Evolutionary conservation across 2,113 vertebrate species (phyloP).

Genomic region (Burhinus bistriatus): DNA sequence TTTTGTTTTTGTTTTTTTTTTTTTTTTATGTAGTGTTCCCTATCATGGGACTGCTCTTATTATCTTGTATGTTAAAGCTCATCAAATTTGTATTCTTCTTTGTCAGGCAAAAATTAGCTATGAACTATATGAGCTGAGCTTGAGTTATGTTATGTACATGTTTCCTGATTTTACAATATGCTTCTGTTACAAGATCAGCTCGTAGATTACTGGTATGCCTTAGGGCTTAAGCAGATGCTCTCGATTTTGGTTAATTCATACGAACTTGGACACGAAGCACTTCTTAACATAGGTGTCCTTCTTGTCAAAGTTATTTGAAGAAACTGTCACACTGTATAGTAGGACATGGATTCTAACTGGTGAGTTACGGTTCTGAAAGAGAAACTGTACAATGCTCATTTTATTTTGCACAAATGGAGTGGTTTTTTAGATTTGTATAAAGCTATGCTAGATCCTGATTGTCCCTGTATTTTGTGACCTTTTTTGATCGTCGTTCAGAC

Average conservation of each 20-base stretch:
- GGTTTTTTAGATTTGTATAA: background rate
- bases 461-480: background rate
- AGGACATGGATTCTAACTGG: background rate
- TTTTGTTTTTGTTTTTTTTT: too few relatives aligned
- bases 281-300: background rate
- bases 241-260: background rate
- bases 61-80: slow-evolving; percentile 28
- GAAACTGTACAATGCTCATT: background rate
- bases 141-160: background rate
- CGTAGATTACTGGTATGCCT: background rate
- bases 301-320: background rate
- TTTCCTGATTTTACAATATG: background rate
- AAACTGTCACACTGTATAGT: background rate
- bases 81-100: slow-evolving; percentile 32
- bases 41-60: slow-evolving; percentile 20
- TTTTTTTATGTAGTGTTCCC: slow-evolving; percentile 11
- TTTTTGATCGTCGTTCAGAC: background rate
- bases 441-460: background rate
- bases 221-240: background rate
- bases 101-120: slow-evolving; percentile 9
- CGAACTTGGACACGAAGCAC: background rate
- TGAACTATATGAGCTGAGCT: background rate
- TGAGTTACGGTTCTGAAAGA: background rate
- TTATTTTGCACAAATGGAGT: background rate
- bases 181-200: background rate